phyloP scores from a whole-genome alignment of 2,797 vertebrate species.

The Anas flavirostris region DNA sequence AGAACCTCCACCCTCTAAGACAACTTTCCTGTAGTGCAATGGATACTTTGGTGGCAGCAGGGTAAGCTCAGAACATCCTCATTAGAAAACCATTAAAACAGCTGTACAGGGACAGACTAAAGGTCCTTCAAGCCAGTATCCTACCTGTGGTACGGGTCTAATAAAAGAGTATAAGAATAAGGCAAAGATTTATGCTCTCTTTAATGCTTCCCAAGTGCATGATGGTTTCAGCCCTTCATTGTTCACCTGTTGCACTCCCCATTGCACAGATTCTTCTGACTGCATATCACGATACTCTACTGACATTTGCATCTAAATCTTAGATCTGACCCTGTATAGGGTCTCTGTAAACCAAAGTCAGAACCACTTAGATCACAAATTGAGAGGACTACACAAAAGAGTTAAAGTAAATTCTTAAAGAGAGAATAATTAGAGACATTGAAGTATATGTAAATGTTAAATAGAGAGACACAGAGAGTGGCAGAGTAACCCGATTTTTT shows the following conservation, averaged over 20 bases:
- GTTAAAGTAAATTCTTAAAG: slow-evolving; percentile 13
- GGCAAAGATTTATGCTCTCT: not conserved
- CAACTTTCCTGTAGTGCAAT: not conserved
- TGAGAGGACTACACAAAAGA: not conserved
- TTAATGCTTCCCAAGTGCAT: not conserved
- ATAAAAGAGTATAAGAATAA: not conserved
- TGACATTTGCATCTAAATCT: not conserved
- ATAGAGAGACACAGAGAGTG: slow-evolving; percentile 16
- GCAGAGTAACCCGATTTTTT: slow-evolving; percentile 48
- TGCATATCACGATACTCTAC: not conserved
- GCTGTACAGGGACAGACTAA: not conserved
- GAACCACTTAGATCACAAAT: not conserved
- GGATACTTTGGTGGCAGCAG: not conserved
- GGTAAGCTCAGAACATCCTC: not conserved
- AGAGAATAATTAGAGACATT: slow-evolving; percentile 18
- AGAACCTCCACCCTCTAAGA: not conserved
- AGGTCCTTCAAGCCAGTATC: not conserved
- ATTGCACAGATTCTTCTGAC: not conserved
- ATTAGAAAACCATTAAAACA: not conserved
- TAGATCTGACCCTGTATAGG: not conserved
- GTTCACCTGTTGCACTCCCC: not conserved
- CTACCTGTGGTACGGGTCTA: not conserved
- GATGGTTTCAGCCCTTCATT: not conserved
- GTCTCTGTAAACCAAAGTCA: slow-evolving; percentile 7
- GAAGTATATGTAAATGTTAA: not conserved